Evolutionary conservation across 1,140 invertebrate genomes (phyloP).

Genomic region (Drosophila arizonae): DNA sequence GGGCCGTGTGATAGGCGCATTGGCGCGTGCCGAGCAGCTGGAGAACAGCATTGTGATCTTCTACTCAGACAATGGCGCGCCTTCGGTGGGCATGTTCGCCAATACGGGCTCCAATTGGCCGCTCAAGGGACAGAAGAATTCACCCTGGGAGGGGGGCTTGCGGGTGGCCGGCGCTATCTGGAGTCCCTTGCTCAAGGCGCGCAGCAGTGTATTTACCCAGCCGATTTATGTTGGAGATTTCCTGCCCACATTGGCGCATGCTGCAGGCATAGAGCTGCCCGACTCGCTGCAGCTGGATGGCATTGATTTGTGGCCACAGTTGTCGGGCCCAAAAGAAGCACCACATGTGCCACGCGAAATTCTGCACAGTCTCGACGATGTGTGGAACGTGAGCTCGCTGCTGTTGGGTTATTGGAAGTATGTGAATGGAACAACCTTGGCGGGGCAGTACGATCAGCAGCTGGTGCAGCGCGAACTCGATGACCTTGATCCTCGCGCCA

Average conservation of each 20-base stretch:
- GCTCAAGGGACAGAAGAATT: conserved; percentile 90
- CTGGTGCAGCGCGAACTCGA: conserved; percentile 54
- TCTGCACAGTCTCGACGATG: conserved; percentile 89
- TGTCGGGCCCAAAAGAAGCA: conserved; percentile 79
- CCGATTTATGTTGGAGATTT: conserved; percentile 94
- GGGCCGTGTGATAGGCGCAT: conserved; percentile 88
- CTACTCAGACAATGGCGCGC: conserved; percentile 90
- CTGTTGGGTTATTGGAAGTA: conserved; percentile 89
- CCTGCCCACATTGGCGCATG: conserved; percentile 91
- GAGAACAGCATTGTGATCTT: conserved; percentile 90
- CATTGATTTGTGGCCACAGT: conserved; percentile 87
- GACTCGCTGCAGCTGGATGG: conserved; percentile 86
- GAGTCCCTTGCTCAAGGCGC: conserved; percentile 85
- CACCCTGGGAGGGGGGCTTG: conserved; percentile 94
- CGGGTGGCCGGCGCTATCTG: conserved; percentile 91
- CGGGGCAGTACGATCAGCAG: conserved; percentile 84
- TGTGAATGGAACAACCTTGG: conserved; percentile 85
- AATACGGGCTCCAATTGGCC: conserved; percentile 95
- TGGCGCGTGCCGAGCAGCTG: conserved; percentile 87
- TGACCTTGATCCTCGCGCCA: conserved; percentile 55
- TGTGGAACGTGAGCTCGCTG: conserved; percentile 85
- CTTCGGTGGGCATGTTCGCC: conserved; percentile 87
- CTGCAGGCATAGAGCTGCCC: conserved; percentile 79
- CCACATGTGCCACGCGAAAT: conserved; percentile 84
- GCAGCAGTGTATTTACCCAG: conserved; percentile 87